A percentile compares a stretch with the other conserved stretches of the same genome.
These are phyloP conservation scores for Drosophila pseudotalamancana DNA, from an alignment of 2,888 invertebrate species.

Conservation along the genomic window DNA sequence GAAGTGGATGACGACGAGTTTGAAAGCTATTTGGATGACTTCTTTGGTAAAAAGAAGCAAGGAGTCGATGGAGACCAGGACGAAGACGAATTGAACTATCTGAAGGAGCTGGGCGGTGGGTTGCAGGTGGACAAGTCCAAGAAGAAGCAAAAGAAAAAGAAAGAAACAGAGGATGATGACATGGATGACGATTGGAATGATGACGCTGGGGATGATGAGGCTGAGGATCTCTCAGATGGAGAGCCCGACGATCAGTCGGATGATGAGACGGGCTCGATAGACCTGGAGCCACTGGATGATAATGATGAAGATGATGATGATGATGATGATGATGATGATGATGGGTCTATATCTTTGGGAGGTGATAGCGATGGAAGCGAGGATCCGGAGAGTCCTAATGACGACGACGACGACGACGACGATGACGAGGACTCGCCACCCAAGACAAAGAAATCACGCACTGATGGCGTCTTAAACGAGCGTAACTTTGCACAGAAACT, in stretches of 20 bases:
- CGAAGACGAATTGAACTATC: constrained; percentile 87
- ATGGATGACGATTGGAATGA: constrained; percentile 79
- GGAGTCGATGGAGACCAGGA: constrained; percentile 86
- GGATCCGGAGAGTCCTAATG: constrained; percentile 69
- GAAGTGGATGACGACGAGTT: constrained; percentile 88
- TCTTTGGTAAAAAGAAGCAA: constrained; percentile 85
- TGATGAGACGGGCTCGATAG: constrained; percentile 78
- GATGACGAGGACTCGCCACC: constrained; percentile 56
- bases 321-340: constrained; percentile 66
- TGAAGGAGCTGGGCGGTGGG: constrained; percentile 87
- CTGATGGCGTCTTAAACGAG: constrained; percentile 46
- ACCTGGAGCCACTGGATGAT: constrained; percentile 60
- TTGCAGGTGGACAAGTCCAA: constrained; percentile 66
- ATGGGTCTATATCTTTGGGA: constrained; percentile 60
- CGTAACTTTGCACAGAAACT: constrained; percentile 81
- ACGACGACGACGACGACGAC: constrained; percentile 52
- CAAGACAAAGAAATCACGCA: constrained; percentile 76
- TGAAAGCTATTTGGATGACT: constrained; percentile 85
- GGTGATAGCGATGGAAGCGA: constrained; percentile 71
- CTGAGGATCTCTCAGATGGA: constrained; percentile 63
- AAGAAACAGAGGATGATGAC: constrained; percentile 82
- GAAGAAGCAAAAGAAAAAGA: constrained; percentile 72
- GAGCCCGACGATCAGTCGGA: constrained; percentile 81
- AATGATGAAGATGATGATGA: constrained; percentile 63
- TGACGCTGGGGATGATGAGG: constrained; percentile 80